Base-by-base conservation (phyloP, 2,888 invertebrate genomes). In the Sesia apiformis region DNA sequence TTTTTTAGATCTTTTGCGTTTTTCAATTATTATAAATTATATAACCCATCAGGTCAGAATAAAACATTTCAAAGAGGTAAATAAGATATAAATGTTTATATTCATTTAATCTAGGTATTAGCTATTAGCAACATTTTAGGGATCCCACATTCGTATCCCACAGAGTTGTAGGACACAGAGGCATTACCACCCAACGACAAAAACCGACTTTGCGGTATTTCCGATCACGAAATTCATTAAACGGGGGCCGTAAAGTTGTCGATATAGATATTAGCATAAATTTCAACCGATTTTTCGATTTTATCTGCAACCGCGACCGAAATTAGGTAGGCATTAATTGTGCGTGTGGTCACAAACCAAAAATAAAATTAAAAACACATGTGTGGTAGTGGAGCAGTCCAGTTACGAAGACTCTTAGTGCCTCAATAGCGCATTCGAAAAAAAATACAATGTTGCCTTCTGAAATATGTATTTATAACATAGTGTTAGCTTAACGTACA, bases 211-310 rank as follows among this genome's bases (percentile, higher is more conserved):
- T 78, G 79, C 66, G 84, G 86, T 76, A 85, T 86, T 86, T 86
- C 86, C 84, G 84, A 80, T 84, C 73, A 76, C 66, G 66, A 80
- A 76, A 78, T 78, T 78, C 75, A 79, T 82, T 82, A 76, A 74
- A 64, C 68, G 60, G 59, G 58, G 65, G 63, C 68, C 72, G 66
- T 76, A 74, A 77, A 78, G 63, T 62, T 61, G 67, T 64, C 63
- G 64, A 74, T 74, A 64, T 64, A 68, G 69, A 74, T 77, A 78
- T 79, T 81, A 75, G 70, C 82, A 86, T 86, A 82, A 80, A 81
- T 81, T 75, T 23, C 23, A 23, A 23, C 23, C 23, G 23, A 23
- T 23, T 23, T 23, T 23, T 74, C 65, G 76, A 77, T 80, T 78
- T 78, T 76, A 84, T 84, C 80, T 70, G 74, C 65, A 62, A 69